Evolutionary conservation across 2,113 vertebrate genomes (phyloP).

Genomic region (Elanoides forficatus): DNA sequence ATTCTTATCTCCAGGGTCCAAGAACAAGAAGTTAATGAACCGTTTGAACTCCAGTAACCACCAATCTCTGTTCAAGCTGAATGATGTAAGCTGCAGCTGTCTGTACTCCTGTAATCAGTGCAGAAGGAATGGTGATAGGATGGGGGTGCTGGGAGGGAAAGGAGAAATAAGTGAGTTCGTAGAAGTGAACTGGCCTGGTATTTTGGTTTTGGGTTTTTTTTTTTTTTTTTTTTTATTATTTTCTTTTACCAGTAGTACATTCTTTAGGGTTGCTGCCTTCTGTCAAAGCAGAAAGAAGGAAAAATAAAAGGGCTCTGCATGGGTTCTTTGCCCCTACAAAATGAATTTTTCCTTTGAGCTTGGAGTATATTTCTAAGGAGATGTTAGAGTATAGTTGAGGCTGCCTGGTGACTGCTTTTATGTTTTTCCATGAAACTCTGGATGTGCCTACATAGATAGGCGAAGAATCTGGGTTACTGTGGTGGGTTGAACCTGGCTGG

Average conservation of each 20-base stretch:
- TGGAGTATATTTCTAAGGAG: background rate
- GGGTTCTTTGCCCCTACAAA: background rate
- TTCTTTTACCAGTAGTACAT: background rate
- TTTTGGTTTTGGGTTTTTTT: background rate
- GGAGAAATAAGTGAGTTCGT: background rate
- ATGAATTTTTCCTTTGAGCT: background rate
- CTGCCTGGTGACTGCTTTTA: background rate
- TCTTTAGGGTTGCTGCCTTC: background rate
- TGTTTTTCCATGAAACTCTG: background rate
- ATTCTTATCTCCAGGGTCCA: background rate
- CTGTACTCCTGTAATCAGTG: background rate
- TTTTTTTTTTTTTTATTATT: background rate
- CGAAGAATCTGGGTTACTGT: background rate
- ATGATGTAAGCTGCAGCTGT: background rate
- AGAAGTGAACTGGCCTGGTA: background rate
- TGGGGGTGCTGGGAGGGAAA: background rate
- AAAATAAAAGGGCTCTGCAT: background rate
- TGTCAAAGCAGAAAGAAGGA: rapidly evolving
- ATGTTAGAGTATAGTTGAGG: background rate
- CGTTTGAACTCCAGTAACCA: background rate
- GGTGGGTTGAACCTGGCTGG: too few relatives aligned
- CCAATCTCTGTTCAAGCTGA: background rate
- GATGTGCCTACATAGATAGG: background rate
- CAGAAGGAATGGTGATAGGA: background rate
- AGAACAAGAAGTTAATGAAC: slow-evolving; percentile 31